A percentile compares a stretch with the other conserved stretches of the same genome.
Conservation (phyloP, 2,113 vertebrate genomes). For the Pterocles gutturalis region DNA sequence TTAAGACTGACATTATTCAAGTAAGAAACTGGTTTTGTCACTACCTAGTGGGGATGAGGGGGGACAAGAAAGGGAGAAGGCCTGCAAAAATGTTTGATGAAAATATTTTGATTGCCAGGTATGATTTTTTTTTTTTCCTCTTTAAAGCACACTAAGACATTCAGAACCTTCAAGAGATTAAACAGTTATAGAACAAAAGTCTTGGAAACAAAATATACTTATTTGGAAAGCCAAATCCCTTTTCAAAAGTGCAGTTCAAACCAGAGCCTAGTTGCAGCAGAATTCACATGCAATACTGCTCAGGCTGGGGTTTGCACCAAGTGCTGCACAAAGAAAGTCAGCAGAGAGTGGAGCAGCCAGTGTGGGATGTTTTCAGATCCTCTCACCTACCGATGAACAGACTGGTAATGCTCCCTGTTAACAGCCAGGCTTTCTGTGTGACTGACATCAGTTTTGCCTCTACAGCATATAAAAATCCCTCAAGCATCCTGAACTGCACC, state of each 20-base stretch:
- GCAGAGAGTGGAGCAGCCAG: not conserved
- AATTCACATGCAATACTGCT: not conserved
- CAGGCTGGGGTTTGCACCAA: not conserved
- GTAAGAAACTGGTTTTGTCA: not conserved
- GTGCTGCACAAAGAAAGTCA: not conserved
- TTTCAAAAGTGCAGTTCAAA: not conserved
- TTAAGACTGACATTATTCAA: not conserved
- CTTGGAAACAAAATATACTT: not conserved
- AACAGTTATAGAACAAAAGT: not conserved
- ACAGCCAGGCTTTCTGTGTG: not conserved
- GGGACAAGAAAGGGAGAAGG: not conserved
- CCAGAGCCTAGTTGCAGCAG: accelerated
- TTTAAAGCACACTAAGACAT: not conserved
- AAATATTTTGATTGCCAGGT: not conserved
- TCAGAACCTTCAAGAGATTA: not conserved
- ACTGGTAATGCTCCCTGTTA: not conserved
- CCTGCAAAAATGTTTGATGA: not conserved
- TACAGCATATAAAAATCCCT: not conserved
- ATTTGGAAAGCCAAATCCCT: not conserved
- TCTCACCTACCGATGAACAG: not conserved
- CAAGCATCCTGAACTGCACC: not conserved
- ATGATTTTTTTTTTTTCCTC: not conserved
- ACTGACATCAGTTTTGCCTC: not conserved
- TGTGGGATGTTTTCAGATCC: not conserved
- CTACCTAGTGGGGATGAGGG: not conserved